Evolutionary conservation across 2,113 vertebrate species (phyloP), one percentile per base, ranked within the genome.

Genomic region (Poicephalus gulielmi): DNA sequence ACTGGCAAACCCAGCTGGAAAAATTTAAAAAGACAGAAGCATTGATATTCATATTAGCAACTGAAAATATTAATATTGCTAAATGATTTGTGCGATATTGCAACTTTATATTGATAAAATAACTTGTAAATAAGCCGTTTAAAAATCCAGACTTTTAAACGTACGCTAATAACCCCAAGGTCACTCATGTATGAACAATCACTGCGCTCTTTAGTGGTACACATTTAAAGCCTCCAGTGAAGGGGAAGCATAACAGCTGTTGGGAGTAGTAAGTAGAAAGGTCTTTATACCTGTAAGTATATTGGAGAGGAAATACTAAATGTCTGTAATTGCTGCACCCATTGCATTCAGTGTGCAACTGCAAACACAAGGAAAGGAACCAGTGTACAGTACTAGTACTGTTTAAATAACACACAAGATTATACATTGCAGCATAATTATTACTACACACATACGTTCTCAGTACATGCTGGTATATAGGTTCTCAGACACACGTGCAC

Each of bases 351-450:
- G 98, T 98, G 98, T 98, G 98, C 98, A 98, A 98, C 98, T 97
- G 98, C 98, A 98, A 98, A 97, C 97, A 98, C 96, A 98, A 98
- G 96, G 96, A 96, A 94, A 97, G 91, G 97, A 98, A 98, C 98
- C 98, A 98, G 98, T 98, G 98, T 98, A 98, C 98, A 99, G 98
- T 98, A 99, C 98, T 99, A 98, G 98, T 98, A 98, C 98, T 98
- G 98, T 97, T 98, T 98, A 99, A 99, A 99, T 99, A 98, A 99
- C 98, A 98, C 98, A 98, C 97, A 98, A 98, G 98, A 98, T 98
- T 98, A 98, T 98, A 98, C 98, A 98, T 94, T 98, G 98, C 98
- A 98, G 98, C 98, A 98, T 98, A 98, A 98, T 98, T 98, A 98
- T 98, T 98, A 98, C 98, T 98, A 98, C 98, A 98, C 97, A 97